A percentile compares a stretch with the other conserved stretches of the same genome.
phyloP scores from a whole-genome alignment of 2,888 invertebrate species.

The Bibio marci region DNA sequence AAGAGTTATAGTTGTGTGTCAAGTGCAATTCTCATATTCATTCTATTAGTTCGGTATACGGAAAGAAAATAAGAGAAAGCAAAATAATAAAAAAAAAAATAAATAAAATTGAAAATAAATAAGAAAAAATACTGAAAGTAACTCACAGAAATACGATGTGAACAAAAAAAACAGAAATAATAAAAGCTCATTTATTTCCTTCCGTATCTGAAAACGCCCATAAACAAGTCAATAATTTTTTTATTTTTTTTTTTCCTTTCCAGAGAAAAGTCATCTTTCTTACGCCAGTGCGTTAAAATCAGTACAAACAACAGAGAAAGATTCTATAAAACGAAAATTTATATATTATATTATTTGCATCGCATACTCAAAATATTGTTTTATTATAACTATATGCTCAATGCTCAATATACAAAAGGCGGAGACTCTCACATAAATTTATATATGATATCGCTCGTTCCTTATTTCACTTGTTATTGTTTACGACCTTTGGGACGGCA shows the following conservation, averaged over 20 bases:
- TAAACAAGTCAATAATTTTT: constrained; percentile 5
- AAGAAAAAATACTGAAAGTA: no score
- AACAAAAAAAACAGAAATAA: neutral
- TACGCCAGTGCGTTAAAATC: constrained; percentile 1
- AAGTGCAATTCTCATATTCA: no score
- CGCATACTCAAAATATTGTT: no score
- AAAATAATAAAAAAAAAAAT: no score
- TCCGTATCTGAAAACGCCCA: constrained; percentile 4
- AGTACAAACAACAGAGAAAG: constrained; percentile 1
- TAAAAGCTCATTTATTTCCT: constrained; percentile 1
- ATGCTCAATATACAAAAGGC: neutral
- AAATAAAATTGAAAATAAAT: no score
- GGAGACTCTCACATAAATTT: neutral
- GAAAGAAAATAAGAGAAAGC: no score
- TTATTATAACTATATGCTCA: no score
- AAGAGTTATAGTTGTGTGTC: no score
- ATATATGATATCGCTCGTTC: constrained; percentile 1
- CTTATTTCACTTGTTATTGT: constrained; percentile 3
- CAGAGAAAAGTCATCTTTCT: constrained; percentile 1
- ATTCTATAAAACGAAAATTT: neutral
- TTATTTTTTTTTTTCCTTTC: no score
- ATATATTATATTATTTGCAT: no score
- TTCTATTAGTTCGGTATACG: no score
- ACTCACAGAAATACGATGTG: no score
- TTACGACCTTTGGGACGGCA: constrained; percentile 1